Evolutionary conservation across 2,113 vertebrate genomes (phyloP).

Genomic region (Sander vitreus): DNA sequence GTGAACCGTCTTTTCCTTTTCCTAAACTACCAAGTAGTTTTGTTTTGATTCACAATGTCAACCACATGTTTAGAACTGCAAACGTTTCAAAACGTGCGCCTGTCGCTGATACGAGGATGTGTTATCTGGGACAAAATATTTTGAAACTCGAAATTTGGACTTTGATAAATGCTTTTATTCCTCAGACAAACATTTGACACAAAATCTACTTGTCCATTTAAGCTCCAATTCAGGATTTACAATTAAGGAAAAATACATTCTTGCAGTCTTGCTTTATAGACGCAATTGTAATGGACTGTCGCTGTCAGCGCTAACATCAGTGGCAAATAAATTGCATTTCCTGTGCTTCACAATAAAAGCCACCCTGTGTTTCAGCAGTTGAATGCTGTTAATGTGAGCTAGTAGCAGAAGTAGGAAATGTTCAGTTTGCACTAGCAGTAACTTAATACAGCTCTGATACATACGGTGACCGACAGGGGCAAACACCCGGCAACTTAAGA

Average conservation of each 20-base stretch:
- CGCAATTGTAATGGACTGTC: not conserved
- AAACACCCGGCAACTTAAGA: too few relatives aligned
- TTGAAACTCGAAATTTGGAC: too few relatives aligned
- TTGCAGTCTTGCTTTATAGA: not conserved
- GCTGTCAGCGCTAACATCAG: not conserved
- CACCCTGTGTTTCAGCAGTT: not conserved
- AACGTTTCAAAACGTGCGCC: too few relatives aligned
- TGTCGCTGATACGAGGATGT: too few relatives aligned
- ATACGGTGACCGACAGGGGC: too few relatives aligned
- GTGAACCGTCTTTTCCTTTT: too few relatives aligned
- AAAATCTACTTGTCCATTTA: not conserved
- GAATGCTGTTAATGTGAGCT: not conserved
- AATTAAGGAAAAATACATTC: not conserved
- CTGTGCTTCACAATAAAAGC: conserved; percentile 5
- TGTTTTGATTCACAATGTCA: too few relatives aligned
- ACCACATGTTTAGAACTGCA: too few relatives aligned
- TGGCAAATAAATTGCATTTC: not conserved
- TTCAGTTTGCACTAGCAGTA: not conserved
- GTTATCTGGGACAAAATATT: too few relatives aligned
- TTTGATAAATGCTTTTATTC: not conserved
- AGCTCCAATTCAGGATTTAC: not conserved
- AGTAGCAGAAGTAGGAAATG: not conserved
- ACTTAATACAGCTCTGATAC: not conserved
- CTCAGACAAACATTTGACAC: not conserved
- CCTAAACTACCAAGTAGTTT: too few relatives aligned